These are phyloP conservation scores for Propsilocerus akamusi DNA, from an alignment of 1,140 invertebrate species.

Conservation along the genomic window DNA sequence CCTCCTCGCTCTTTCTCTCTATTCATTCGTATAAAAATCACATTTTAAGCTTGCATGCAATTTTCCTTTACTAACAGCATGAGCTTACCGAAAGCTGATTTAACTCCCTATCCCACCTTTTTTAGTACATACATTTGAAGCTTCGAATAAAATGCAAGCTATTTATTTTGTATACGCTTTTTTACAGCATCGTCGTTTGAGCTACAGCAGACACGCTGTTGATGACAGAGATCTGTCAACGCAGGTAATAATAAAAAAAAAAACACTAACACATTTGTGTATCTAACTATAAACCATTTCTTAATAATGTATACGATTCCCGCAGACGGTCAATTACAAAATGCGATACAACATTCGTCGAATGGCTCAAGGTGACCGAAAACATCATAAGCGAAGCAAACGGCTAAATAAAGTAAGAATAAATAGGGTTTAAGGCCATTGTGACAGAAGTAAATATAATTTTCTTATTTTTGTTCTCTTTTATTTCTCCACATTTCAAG, in stretches of 20 bases:
- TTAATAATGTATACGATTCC: slow-evolving; percentile 5
- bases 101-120: too few species aligned
- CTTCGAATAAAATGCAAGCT: too few species aligned
- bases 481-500: slow-evolving; percentile 33
- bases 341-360: slow-evolving; percentile 80
- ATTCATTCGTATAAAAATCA: too few species aligned
- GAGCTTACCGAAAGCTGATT: too few species aligned
- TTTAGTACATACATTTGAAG: too few species aligned
- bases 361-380: slow-evolving; percentile 57
- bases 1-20: too few species aligned
- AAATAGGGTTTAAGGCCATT: background rate
- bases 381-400: slow-evolving; percentile 65
- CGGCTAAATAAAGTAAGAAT: slow-evolving; percentile 48
- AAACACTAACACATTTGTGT: background rate
- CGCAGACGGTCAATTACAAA: slow-evolving; percentile 62
- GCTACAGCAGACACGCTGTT: slow-evolving; percentile 79
- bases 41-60: too few species aligned
- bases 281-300: background rate
- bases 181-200: slow-evolving; percentile 65
- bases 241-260: slow-evolving; percentile 25
- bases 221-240: slow-evolving; percentile 72
- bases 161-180: too few species aligned
- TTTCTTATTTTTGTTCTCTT: slow-evolving; percentile 5
- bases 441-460: background rate
- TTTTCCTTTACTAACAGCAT: too few species aligned